Base-by-base conservation (phyloP, 2,113 vertebrate species). In the Dolichotis patagonum region DNA sequence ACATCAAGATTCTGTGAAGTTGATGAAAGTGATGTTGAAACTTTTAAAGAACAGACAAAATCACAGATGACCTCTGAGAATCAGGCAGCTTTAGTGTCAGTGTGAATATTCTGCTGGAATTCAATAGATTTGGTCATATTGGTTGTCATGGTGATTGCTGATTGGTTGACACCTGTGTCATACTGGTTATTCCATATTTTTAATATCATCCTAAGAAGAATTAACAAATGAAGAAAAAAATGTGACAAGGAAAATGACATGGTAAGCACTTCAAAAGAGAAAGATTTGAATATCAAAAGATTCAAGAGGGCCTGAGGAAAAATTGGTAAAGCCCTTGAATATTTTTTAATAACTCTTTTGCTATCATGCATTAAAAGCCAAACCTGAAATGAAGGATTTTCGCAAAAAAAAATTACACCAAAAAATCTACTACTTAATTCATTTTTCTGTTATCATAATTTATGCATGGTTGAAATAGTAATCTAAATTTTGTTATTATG, bases 221-320 rank as follows among this genome's bases (percentile, higher is more conserved):
- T 93, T 93, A 97, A 93, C 9, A 46, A 92, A 49, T 54, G 75
- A 90, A 82, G 62, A 52, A 26, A 7, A 86, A 86, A 94, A 81
- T 46, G 8, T 41, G 75, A 82, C 88, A 88, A 92, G 82, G 71
- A 83, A 94, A 89, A 60, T 54, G 71, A 94, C 95, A 84, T 0
- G 2, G 94, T 65, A 69, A 92, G 26, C 19, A 90, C 97, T 97
- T 97, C 96, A 97, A 96, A 97, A 90, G 95, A 84, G 82, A 94
- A 86, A 65, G 35, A 97, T 98, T 96, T 97, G 75, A 96, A 97
- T 91, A 97, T 96, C 97, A 97, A 97, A 96, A 94, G 96, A 92
- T 90, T 67, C 43, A 14, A 91, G 58, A 63, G 10, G 46, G 90
- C 86, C 73, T 95, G 49, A n/a, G 95, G 97, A 81, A 97, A 94